Evolutionary conservation across 2,888 invertebrate species (phyloP), one percentile per base, ranked within the genome.

Genomic region (Zele albiditarsus): DNA sequence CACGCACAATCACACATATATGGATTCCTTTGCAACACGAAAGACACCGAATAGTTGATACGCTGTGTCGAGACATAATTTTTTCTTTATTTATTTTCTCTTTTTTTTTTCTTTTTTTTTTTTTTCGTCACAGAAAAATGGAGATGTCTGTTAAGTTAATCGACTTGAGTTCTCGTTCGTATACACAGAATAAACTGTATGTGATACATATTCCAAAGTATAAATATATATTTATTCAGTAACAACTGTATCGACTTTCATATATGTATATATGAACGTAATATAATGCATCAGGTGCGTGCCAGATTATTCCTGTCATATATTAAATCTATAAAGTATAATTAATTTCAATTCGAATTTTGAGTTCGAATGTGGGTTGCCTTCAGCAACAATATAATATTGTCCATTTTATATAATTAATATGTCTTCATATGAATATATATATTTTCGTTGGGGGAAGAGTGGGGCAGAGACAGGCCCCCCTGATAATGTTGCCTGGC

Each of bases 101-200:
- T n/a, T n/a, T n/a, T n/a, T 46, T 16, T 46, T 46, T n/a, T 46
- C 16, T 46, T 4, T 46, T 46, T 4, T n/a, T 53, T 20, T 20
- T 53, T 53, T 46, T 4, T n/a, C 3, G 3, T 20, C 16, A 31
- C 63, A 63, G 63, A 74, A 74, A 69, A 74, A 74, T 74, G 53
- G 63, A 74, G 69, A 74, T 69, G 69, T 74, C 74, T 69, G 62
- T 33, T 60, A 28, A 33, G n/a, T 73, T 69, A 74, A 69, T 69
- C 38, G 63, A 66, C 60, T 73, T 31, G 73, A 60, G 49, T 49
- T n/a, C 46, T 49, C 62, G 58, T 23, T 67, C 66, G 12, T n/a
- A n/a, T 10, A 69, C 53, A n/a, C 31, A 49, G 23, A 23, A 71
- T 63, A 23, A 20, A 63, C 31, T 42, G 42, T 49, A 38, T 38